Base-by-base conservation (phyloP, 2,888 invertebrate species). In the Lamproptera curius region DNA sequence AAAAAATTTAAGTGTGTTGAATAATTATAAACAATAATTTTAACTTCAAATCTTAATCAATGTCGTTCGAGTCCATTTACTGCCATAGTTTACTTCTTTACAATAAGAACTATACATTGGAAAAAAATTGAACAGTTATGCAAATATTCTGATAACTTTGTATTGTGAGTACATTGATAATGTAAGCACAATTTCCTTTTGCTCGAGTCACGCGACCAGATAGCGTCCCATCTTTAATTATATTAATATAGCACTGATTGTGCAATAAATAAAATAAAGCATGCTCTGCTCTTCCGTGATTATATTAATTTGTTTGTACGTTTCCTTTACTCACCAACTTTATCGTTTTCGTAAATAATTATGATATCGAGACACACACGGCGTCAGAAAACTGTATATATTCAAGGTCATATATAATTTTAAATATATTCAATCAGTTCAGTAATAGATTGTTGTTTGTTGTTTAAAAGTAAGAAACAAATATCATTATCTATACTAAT, bases 201-300 rank as follows among this genome's bases (percentile, higher is more conserved):
- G 31, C 11, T 31, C 8, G 44, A 44, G 44, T 44, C 37, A 44
- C 36, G 31, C 16, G 37, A 16, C 1, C 10, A 20, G 46, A 42
- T 35, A 46, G 35, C 46, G 33, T 14, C 33, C 33, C 15, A 33
- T 26, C 42, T 35, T 42, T 42, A 42, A 40, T 31, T 37, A 16
- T 17, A 5, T 31, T 31, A 38, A 33, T 46, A 26, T 34, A 28
- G 31, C 33, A 42, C 28, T 40, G 23, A 23, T 41, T 16, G 11
- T 17, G 40, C 31, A 31, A 46, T 41, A 36, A 41, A 23, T 46
- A n/a, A 41, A 28, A 11, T 11, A 28, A 17, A 41, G 20, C 41
- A 40, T 41, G 23, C 36, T 11, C 17, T 11, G 35, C 28, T 17
- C 28, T 36, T 41, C 17, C 41, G 16, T 41, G 17, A 17, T 28